Evolutionary conservation across 2,113 vertebrate species (phyloP).

Genomic region (Cichladusa arquata): DNA sequence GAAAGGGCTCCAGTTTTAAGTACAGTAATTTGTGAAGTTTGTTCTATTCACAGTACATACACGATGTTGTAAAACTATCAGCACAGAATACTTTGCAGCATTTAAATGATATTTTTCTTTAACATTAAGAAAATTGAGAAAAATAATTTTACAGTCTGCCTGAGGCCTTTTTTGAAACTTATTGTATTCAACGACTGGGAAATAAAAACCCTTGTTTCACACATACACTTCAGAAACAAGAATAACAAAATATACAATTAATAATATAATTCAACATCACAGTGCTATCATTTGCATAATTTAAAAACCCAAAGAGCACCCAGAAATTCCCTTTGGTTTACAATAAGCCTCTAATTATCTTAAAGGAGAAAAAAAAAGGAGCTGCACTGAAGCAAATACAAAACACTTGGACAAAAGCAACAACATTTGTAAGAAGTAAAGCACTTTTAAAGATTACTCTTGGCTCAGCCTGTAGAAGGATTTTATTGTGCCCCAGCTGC

Average conservation of each 20-base stretch:
- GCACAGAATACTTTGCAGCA: neutral
- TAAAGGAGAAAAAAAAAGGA: neutral
- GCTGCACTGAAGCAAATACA: neutral
- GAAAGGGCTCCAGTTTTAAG: neutral
- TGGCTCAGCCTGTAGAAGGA: neutral
- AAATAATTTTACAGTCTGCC: neutral
- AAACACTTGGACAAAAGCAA: conserved; percentile 12
- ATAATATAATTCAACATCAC: neutral
- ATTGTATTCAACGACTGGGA: neutral
- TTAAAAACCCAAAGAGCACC: conserved; percentile 1
- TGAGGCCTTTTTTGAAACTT: neutral
- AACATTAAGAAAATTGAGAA: neutral
- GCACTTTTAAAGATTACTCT: conserved; percentile 25
- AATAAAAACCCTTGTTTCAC: neutral
- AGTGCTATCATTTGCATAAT: conserved; percentile 10
- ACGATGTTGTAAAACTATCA: neutral
- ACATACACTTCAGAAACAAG: neutral
- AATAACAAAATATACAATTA: conserved; percentile 7
- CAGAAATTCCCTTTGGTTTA: conserved; percentile 27
- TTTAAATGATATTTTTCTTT: neutral
- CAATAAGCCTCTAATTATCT: conserved; percentile 7
- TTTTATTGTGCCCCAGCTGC: conserved; percentile 39
- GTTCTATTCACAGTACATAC: neutral
- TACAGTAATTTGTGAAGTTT: neutral
- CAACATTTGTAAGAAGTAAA: conserved; percentile 10